These are phyloP conservation scores for Chloromyia formosa DNA, from an alignment of 2,888 invertebrate genomes.

Conservation along the genomic window DNA sequence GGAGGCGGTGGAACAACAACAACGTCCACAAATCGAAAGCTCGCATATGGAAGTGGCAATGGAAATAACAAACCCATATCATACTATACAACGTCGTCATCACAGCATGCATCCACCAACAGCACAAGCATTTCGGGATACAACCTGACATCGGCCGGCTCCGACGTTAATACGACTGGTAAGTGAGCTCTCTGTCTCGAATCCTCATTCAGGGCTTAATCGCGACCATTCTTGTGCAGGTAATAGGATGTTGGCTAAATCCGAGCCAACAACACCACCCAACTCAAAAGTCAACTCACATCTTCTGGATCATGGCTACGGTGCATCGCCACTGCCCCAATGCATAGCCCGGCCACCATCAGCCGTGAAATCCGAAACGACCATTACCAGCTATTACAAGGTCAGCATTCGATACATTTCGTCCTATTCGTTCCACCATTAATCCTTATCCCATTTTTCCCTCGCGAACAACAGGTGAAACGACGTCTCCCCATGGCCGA, in stretches of 20 bases:
- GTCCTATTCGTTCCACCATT: not conserved
- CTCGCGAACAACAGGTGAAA: constrained; percentile 86
- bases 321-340: constrained; percentile 79
- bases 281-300: constrained; percentile 71
- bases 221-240: constrained; percentile 22
- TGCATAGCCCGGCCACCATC: constrained; percentile 40
- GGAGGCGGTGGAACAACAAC: constrained; percentile 47
- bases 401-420: constrained; percentile 51
- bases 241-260: constrained; percentile 11
- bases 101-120: constrained; percentile 34
- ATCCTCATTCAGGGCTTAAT: no score
- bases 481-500: constrained; percentile 76
- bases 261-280: constrained; percentile 40
- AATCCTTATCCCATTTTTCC: not conserved
- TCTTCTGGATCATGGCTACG: constrained; percentile 87
- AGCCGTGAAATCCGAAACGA: constrained; percentile 53
- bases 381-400: constrained; percentile 64
- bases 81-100: constrained; percentile 44
- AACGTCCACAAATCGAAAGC: constrained; percentile 50
- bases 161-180: constrained; percentile 13
- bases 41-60: constrained; percentile 49
- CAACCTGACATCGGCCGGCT: constrained; percentile 35
- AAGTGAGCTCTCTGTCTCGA: not conserved
- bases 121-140: constrained; percentile 34
- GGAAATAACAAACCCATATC: constrained; percentile 26